Percentiles rank a stretch among this genome's conserved stretches.
Conservation (phyloP, 2,888 invertebrate genomes). For the Strigamia maritima region DNA sequence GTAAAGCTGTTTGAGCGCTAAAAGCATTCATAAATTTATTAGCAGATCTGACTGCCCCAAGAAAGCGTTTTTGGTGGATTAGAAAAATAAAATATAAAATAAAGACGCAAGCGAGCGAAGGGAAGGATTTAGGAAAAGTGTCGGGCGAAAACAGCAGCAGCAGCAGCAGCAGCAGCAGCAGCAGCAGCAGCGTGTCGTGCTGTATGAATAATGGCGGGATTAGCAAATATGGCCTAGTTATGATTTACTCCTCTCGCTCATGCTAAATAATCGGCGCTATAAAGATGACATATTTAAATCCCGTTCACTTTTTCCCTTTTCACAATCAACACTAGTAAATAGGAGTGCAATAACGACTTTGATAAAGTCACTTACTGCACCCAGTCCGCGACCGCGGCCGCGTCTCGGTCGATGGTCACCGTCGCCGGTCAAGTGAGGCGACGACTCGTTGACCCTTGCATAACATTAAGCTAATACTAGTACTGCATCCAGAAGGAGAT, state of each 20-base stretch:
- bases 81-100: conserved; percentile 30
- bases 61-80: conserved; percentile 36
- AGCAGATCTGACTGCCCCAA: conserved; percentile 37
- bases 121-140: conserved; percentile 7
- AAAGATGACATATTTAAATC: conserved; percentile 37
- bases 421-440: neutral
- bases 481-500: no score
- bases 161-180: conserved; percentile 1
- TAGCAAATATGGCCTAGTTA: conserved; percentile 40
- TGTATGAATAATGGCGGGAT: conserved; percentile 38
- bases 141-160: conserved; percentile 15
- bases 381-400: neutral
- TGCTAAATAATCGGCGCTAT: conserved; percentile 39
- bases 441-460: neutral
- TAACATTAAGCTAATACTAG: neutral
- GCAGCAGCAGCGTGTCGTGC: conserved; percentile 24
- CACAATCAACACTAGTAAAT: neutral
- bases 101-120: neutral
- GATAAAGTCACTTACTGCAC: neutral
- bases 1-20: conserved; percentile 31
- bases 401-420: neutral
- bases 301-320: neutral
- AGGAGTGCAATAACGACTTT: neutral
- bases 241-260: conserved; percentile 38
- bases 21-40: conserved; percentile 39